A percentile compares a stretch with the other conserved stretches of the same genome.
Evolutionary conservation across 2,888 invertebrate species (phyloP).

Genomic region (Drosophila flavopinicola): DNA sequence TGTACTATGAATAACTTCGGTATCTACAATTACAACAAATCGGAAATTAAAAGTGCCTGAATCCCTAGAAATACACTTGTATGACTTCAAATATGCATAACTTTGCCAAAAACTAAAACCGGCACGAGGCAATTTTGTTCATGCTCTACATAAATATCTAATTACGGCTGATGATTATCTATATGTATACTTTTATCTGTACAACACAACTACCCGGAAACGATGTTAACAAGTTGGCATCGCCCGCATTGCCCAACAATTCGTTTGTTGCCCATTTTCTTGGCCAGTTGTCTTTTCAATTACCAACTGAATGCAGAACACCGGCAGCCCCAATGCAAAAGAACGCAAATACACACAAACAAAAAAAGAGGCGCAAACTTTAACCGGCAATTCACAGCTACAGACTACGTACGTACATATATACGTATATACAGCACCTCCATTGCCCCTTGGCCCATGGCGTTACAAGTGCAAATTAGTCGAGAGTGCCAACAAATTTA

Average conservation of each 20-base stretch:
- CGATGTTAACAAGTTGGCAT: constrained; percentile 26
- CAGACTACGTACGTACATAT: too few relatives aligned
- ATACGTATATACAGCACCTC: too few relatives aligned
- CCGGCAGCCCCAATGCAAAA: not conserved
- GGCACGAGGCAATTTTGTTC: not conserved
- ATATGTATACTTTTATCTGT: not conserved
- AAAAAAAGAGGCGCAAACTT: constrained; percentile 16
- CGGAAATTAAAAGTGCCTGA: too few relatives aligned
- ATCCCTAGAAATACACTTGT: too few relatives aligned
- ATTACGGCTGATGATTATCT: constrained; percentile 2
- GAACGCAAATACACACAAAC: too few relatives aligned
- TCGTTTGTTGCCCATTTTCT: constrained; percentile 38
- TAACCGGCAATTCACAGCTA: constrained; percentile 28
- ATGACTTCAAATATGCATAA: not conserved
- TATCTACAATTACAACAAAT: too few relatives aligned
- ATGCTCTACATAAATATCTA: not conserved
- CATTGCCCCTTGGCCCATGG: constrained; percentile 47
- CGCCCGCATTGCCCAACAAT: constrained; percentile 16
- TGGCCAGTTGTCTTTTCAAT: constrained; percentile 70
- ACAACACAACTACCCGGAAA: not conserved
- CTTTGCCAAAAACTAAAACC: not conserved
- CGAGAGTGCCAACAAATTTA: constrained; percentile 81
- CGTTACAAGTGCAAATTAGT: constrained; percentile 78
- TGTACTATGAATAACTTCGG: too few relatives aligned
- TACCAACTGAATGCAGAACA: constrained; percentile 56